These are phyloP conservation scores for Belonocnema kinseyi DNA, from an alignment of 1,140 invertebrate genomes.

Conservation along the genomic window DNA sequence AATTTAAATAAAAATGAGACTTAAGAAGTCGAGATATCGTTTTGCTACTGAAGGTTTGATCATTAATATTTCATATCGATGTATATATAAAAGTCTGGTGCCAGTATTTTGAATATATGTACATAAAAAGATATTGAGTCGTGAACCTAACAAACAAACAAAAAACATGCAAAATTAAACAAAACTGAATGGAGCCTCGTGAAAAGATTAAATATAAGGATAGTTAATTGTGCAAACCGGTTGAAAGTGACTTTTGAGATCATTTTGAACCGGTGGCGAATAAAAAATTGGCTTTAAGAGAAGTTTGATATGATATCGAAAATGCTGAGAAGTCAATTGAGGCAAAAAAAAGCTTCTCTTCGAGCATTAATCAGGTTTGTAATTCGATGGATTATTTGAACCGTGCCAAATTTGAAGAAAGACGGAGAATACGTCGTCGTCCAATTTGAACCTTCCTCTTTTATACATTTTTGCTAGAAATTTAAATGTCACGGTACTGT, in stretches of 20 bases:
- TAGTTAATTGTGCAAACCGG: not conserved
- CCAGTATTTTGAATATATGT: slow-evolving; percentile 25
- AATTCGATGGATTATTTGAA: slow-evolving; percentile 22
- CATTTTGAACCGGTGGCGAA: not conserved
- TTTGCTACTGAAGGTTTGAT: slow-evolving; percentile 18
- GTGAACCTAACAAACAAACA: not conserved
- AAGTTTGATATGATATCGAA: not conserved
- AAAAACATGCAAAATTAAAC: not conserved
- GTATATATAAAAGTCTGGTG: slow-evolving; percentile 26
- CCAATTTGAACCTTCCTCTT: slow-evolving; percentile 6
- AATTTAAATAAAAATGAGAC: not conserved
- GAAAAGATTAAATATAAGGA: slow-evolving; percentile 3
- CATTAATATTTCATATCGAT: slow-evolving; percentile 21
- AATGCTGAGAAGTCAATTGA: not conserved
- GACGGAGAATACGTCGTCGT: not conserved
- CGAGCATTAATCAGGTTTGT: not conserved
- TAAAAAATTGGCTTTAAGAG: not conserved
- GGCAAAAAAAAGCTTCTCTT: slow-evolving; percentile 8
- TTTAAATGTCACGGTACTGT: not conserved
- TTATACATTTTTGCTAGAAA: slow-evolving; percentile 8
- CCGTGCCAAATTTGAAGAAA: slow-evolving; percentile 22
- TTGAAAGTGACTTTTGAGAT: slow-evolving; percentile 6
- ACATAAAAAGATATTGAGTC: slow-evolving; percentile 16
- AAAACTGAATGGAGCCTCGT: not conserved
- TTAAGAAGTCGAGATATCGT: slow-evolving; percentile 15